Base-by-base conservation (phyloP, 2,888 invertebrate genomes). In the Hermaeophaga mercurialis region DNA sequence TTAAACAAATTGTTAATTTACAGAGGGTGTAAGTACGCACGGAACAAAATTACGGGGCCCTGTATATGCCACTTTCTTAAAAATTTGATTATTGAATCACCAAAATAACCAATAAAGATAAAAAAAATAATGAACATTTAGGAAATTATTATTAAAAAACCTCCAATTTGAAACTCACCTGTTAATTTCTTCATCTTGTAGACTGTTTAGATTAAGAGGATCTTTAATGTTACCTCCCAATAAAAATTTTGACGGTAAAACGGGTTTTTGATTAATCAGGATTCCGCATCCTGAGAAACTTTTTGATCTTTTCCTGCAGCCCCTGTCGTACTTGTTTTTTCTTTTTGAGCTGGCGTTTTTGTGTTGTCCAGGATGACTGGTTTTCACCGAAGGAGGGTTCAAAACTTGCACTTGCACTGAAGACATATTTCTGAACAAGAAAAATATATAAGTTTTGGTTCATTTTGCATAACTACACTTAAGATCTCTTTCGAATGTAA, bases 211-310 rank as follows among this genome's bases (percentile, higher is more conserved):
- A 80, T 97, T 97, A 39, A 97, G 79, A 0, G 96, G 97, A 81
- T 97, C 97, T 65, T 90, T 90, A 65, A 96, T 96, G 77, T 94
- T 96, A 6, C 96, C 97, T 38, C 96, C 97, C 1, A 96, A 83
- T 3, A 94, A 80, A 78, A 97, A 96, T 77, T 95, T 95, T 0
- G 94, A 94, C 0, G 96, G 96, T 47, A 94, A 88, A 69, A 94
- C 90, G 52, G 84, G 84, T 73, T 91, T 91, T 1, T 87, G 86
- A 66, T 84, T 81, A 45, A 75, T 73, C 34, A 73, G 62, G 4
- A 73, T 66, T 0, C 77, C 75, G 50, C 77, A 81, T 15, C 83
- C 81, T 18, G 85, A 84, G 67, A 87, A 87, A 53, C 66, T 68
- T 72, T 87, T 86, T 34, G 85, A 81, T 41, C 89, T 81, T 75